These are phyloP conservation scores for Pristionchus fissidentatus DNA, from an alignment of 2,888 invertebrate species.

Conservation along the genomic window DNA sequence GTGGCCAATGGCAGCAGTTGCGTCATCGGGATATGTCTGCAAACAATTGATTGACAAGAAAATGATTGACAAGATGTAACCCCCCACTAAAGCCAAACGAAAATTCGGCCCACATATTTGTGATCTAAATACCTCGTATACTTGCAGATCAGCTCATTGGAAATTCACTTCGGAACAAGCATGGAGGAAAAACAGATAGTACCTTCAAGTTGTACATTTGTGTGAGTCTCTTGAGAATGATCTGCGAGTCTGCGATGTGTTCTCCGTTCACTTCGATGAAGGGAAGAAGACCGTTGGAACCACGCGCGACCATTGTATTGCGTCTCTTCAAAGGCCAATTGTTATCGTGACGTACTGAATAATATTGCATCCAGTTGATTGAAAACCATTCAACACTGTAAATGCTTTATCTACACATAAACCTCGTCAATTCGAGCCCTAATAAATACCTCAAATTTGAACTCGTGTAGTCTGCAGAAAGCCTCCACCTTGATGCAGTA, in stretches of 20 bases:
- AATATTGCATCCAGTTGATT: neutral
- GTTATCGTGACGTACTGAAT: neutral
- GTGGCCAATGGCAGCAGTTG: conserved; percentile 27
- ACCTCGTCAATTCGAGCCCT: neutral
- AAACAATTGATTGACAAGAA: too few relatives aligned
- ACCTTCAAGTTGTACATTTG: conserved; percentile 57
- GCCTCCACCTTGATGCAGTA: conserved; percentile 74
- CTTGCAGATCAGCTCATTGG: neutral
- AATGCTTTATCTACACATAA: too few relatives aligned
- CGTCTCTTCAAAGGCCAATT: conserved; percentile 18
- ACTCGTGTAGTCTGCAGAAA: conserved; percentile 67
- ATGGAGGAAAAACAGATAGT: neutral
- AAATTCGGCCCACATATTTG: too few relatives aligned
- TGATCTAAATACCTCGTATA: too few relatives aligned
- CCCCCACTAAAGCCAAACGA: too few relatives aligned
- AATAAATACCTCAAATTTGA: conserved; percentile 67
- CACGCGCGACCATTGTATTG: conserved; percentile 53
- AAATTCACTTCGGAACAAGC: too few relatives aligned
- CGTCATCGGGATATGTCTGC: neutral
- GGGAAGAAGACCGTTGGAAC: conserved; percentile 59
- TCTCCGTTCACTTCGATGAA: conserved; percentile 65
- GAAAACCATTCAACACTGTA: too few relatives aligned
- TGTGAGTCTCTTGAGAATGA: conserved; percentile 58
- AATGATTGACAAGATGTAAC: too few relatives aligned
- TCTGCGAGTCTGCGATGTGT: conserved; percentile 62